phyloP scores from a whole-genome alignment of 2,888 invertebrate species.

The Papilio demoleus region DNA sequence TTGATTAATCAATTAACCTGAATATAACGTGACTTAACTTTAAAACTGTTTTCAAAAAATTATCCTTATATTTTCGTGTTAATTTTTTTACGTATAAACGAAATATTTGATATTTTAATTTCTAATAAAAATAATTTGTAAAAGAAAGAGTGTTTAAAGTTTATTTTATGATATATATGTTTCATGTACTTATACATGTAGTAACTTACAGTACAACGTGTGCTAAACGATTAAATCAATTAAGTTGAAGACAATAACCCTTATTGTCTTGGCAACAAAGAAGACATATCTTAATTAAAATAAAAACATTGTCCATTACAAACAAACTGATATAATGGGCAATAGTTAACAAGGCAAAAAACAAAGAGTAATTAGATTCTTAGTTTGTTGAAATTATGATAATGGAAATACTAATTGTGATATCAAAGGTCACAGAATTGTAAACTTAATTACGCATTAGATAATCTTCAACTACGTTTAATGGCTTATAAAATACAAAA shows the following conservation, averaged over 20 bases:
- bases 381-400: conserved; percentile 38
- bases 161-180: too few relatives aligned
- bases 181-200: not conserved
- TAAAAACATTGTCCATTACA: conserved; percentile 19
- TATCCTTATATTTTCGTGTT: not conserved
- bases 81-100: too few relatives aligned
- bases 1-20: conserved; percentile 9
- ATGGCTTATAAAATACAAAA: not conserved
- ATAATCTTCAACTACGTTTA: conserved; percentile 22
- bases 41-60: not conserved
- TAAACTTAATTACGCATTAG: conserved; percentile 31
- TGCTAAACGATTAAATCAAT: conserved; percentile 12
- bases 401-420: conserved; percentile 41
- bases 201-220: not conserved
- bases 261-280: conserved; percentile 25
- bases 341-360: conserved; percentile 34
- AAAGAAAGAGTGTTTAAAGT: too few relatives aligned
- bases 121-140: too few relatives aligned
- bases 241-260: conserved; percentile 18
- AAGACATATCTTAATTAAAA: conserved; percentile 27
- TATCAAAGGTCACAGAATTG: conserved; percentile 42
- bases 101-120: too few relatives aligned
- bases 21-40: not conserved
- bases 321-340: conserved; percentile 10
- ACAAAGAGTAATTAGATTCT: conserved; percentile 36